Conservation (phyloP, 2,113 vertebrate species). For the Saiga tatarica region DNA sequence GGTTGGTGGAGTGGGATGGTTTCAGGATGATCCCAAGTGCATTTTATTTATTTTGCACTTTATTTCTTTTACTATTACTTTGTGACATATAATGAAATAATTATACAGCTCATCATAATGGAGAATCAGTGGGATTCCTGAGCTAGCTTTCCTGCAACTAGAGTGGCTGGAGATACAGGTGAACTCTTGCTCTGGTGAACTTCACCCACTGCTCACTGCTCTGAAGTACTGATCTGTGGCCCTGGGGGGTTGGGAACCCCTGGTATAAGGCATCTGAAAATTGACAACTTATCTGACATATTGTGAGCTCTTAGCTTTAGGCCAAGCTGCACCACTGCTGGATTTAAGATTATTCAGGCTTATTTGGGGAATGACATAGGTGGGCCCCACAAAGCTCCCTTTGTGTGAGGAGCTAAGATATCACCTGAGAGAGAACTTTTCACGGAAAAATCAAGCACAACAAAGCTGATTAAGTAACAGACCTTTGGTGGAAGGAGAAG, state of each 20-base stretch:
- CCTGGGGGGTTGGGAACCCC: neutral
- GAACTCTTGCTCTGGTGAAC: neutral
- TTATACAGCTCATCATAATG: neutral
- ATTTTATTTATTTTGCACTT: neutral
- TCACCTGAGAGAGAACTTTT: neutral
- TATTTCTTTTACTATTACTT: neutral
- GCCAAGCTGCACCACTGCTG: neutral
- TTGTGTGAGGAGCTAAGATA: neutral
- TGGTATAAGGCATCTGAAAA: neutral
- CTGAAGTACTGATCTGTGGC: neutral
- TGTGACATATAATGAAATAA: neutral
- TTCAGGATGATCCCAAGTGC: neutral
- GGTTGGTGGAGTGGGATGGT: neutral
- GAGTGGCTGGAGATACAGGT: neutral
- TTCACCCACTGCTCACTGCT: neutral
- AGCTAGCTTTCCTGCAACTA: neutral
- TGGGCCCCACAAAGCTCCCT: neutral
- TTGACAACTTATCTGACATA: neutral
- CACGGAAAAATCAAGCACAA: neutral
- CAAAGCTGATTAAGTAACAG: neutral
- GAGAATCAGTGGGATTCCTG: neutral
- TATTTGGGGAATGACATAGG: neutral
- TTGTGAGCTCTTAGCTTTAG: neutral
- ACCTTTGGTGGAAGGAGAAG: neutral
- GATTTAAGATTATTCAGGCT: neutral